Percentiles rank a stretch among this genome's conserved stretches.
These are phyloP conservation scores for Drosophila lowei DNA, from an alignment of 1,140 invertebrate genomes.

Conservation along the genomic window DNA sequence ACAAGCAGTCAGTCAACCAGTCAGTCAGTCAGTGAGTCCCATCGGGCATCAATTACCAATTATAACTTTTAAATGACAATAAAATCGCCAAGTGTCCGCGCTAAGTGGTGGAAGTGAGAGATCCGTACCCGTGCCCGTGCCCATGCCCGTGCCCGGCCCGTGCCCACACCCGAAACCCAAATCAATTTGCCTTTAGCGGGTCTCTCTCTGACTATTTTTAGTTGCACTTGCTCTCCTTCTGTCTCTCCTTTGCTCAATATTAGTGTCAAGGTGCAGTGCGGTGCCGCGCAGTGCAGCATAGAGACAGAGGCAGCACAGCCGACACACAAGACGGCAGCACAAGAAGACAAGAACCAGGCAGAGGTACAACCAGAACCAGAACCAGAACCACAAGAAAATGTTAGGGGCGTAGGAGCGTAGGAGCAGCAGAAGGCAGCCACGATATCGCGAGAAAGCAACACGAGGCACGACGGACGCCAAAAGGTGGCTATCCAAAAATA, in stretches of 20 bases:
- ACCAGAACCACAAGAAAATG: conserved; percentile 12
- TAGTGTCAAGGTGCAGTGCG: conserved; percentile 73
- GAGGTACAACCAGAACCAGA: conserved; percentile 11
- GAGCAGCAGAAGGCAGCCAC: conserved; percentile 16
- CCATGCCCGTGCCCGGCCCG: conserved; percentile 5
- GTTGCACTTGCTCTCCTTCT: conserved; percentile 63
- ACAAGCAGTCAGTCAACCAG: conserved; percentile 38
- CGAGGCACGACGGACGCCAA: conserved; percentile 28
- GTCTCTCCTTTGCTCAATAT: conserved; percentile 63
- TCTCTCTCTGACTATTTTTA: conserved; percentile 70
- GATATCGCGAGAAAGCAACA: conserved; percentile 49
- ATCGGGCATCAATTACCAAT: conserved; percentile 43
- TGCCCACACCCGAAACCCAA: conserved; percentile 21
- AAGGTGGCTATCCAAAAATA: conserved; percentile 67
- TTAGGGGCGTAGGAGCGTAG: conserved; percentile 7
- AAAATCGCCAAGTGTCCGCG: conserved; percentile 56
- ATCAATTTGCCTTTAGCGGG: conserved; percentile 65
- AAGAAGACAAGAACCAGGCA: conserved; percentile 41
- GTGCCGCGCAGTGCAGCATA: conserved; percentile 41
- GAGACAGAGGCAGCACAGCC: conserved; percentile 3
- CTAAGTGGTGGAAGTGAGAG: conserved; percentile 7
- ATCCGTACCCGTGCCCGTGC: conserved; percentile 1
- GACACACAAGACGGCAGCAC: conserved; percentile 18
- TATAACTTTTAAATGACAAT: conserved; percentile 47
- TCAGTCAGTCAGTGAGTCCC: background rate